phyloP scores from a whole-genome alignment of 2,888 invertebrate species.

The Nephrotoma flavescens region DNA sequence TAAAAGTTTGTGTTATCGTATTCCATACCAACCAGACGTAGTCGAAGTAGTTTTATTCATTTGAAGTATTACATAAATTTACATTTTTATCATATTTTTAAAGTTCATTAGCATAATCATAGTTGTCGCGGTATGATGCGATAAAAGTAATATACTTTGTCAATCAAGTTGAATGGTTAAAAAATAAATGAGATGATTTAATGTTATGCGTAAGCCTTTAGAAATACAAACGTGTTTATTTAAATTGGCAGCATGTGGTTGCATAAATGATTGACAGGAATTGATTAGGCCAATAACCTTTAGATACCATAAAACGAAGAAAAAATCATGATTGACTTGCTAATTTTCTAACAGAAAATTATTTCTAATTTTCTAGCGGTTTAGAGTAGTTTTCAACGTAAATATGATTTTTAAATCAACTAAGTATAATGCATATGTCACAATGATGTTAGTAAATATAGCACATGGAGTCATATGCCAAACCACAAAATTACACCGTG shows the following conservation, averaged over 20 bases:
- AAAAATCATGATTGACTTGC: not conserved
- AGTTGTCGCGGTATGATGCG: not conserved
- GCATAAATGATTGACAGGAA: not conserved
- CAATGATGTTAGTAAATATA: not conserved
- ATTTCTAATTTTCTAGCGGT: too few species aligned
- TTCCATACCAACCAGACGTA: not conserved
- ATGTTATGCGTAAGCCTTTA: not conserved
- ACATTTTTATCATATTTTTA: not conserved
- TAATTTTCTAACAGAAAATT: not conserved
- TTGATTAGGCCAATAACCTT: not conserved
- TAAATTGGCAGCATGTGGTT: not conserved
- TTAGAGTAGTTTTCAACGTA: too few species aligned
- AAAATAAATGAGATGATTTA: not conserved
- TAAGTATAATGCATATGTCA: too few species aligned
- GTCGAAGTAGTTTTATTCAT: not conserved
- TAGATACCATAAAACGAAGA: not conserved
- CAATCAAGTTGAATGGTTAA: not conserved
- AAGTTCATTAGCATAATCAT: not conserved
- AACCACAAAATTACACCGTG: not conserved
- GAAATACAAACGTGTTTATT: not conserved
- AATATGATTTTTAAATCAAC: too few species aligned
- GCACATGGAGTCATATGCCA: not conserved
- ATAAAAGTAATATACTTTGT: not conserved
- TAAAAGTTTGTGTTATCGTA: not conserved
- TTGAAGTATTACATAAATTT: not conserved